Evolutionary conservation across 2,797 vertebrate genomes (phyloP), one percentile per base, ranked within the genome.

Genomic region (Pachyuromys duprasi): DNA sequence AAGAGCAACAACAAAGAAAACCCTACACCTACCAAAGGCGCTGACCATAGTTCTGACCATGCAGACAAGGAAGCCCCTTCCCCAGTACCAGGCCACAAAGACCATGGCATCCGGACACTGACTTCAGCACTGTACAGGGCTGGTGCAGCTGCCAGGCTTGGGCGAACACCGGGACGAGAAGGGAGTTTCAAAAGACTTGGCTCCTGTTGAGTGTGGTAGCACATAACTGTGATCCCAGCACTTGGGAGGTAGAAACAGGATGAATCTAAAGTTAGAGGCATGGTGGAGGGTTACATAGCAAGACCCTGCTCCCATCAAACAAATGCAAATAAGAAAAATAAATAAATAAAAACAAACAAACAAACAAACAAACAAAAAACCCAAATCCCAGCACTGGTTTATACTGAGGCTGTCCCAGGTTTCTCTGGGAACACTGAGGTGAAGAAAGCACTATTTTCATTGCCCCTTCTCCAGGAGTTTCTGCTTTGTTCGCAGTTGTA

Each of bases 401-500:
- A 76, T 12, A 13, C 57, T 0, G 0, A 89, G 67, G n/a, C 36
- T 2, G 0, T 1, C 17, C 0, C 1, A 18, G 28, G 18, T 36
- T 42, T 14, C 53, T 79, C 49, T 6, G 12, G 69, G 36, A 17
- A 57, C 45, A 24, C 18, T 62, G 49, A 11, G 55, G 18, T 6
- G 42, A 88, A 33, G 53, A 42, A 55, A 8, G 45, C 1, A 0
- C 8, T 5, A 0, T 4, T 17, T 39, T 20, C 22, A 4, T 20
- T 24, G 20, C 14, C 20, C 18, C 3, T 36, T 28, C 2, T 20
- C 81, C 2, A 8, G 17, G 39, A 3, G 62, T 13, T 69, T 42
- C 49, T 5, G 55, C 14, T 53, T 36, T 5, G 0, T 11, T 18
- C 36, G n/a, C 17, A 22, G n/a, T 15, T 69, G 45, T 70, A 79